These are phyloP conservation scores for Siniperca undulata DNA, from an alignment of 2,797 vertebrate genomes.

Conservation along the genomic window DNA sequence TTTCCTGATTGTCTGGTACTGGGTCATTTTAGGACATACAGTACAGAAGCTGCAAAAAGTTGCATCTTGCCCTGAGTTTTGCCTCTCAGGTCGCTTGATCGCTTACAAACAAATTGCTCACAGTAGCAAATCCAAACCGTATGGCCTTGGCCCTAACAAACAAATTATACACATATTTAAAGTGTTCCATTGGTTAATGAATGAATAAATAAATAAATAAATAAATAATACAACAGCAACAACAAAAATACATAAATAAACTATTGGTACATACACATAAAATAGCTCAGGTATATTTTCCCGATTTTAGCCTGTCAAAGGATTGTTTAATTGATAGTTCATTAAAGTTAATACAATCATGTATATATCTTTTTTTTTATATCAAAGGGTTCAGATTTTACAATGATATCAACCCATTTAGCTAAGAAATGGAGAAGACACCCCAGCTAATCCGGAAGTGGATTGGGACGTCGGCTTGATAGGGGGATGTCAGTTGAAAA, in stretches of 20 bases:
- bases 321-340: background rate
- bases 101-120: background rate
- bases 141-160: conserved; percentile 9
- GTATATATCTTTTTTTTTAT: background rate
- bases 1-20: background rate
- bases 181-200: background rate
- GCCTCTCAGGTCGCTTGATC: background rate
- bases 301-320: background rate
- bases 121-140: background rate
- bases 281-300: background rate
- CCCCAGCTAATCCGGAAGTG: conserved; percentile 31
- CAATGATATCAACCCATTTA: background rate
- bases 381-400: background rate
- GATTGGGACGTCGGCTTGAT: background rate
- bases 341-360: background rate
- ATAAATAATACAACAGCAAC: background rate
- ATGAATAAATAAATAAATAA: background rate
- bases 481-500: conserved; percentile 57
- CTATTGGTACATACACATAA: background rate
- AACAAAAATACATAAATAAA: background rate
- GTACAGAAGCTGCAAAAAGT: accelerated
- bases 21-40: background rate
- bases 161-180: conserved; percentile 34
- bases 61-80: background rate
- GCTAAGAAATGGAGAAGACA: background rate